Evolutionary conservation across 2,888 invertebrate species (phyloP).

Genomic region (Papilio demoleus): DNA sequence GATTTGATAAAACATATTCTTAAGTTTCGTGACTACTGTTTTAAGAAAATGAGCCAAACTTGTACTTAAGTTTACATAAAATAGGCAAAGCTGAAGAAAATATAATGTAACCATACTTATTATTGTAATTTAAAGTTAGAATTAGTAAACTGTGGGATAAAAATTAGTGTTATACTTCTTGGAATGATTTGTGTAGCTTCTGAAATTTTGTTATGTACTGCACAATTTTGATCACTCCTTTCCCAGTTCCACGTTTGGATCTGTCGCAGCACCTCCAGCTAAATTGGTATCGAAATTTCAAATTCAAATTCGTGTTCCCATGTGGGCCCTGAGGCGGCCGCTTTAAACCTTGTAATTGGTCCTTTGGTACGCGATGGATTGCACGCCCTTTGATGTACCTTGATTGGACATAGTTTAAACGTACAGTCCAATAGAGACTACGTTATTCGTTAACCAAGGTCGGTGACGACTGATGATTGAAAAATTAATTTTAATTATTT

Average conservation of each 20-base stretch:
- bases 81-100: no score
- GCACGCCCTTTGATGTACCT: conserved; percentile 70
- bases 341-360: conserved; percentile 78
- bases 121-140: no score
- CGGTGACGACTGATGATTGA: conserved; percentile 36
- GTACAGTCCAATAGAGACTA: conserved; percentile 42
- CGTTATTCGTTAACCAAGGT: conserved; percentile 54
- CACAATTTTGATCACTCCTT: conserved; percentile 66
- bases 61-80: no score
- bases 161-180: no score
- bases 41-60: no score
- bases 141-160: no score
- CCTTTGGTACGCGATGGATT: conserved; percentile 62
- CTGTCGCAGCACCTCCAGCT: conserved; percentile 80
- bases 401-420: conserved; percentile 58
- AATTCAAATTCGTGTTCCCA: conserved; percentile 79
- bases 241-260: conserved; percentile 63
- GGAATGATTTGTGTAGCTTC: conserved; percentile 45
- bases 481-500: background rate
- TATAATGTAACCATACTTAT: no score
- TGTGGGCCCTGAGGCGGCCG: conserved; percentile 70
- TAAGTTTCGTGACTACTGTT: no score
- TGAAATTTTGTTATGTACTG: conserved; percentile 53
- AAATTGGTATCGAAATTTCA: conserved; percentile 81
- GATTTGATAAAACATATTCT: no score